These are phyloP conservation scores for Bufo bufo DNA, from an alignment of 2,113 vertebrate genomes.

Conservation along the genomic window DNA sequence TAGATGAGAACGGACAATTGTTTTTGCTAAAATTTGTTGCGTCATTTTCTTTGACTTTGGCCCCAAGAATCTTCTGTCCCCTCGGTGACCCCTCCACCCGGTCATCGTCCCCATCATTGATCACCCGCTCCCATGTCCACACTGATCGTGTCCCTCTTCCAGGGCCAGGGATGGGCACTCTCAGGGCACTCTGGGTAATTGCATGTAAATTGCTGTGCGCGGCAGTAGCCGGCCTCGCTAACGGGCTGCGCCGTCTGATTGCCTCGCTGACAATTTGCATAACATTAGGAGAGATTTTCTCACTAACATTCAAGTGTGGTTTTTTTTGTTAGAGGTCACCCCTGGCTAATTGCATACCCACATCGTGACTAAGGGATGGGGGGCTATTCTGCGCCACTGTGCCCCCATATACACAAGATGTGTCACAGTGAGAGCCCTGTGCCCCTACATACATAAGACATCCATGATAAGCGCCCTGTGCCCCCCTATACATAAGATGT, in stretches of 20 bases:
- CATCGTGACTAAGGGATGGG: not conserved
- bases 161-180: slow-evolving; percentile 28
- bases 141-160: slow-evolving; percentile 3
- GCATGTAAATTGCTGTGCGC: slow-evolving; percentile 80
- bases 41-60: too few species aligned
- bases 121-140: not conserved
- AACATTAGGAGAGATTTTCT: slow-evolving; percentile 76
- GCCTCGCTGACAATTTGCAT: slow-evolving; percentile 80
- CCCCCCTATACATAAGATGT: too few species aligned
- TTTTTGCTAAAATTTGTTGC: too few species aligned
- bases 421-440: too few species aligned
- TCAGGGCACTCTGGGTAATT: slow-evolving; percentile 73
- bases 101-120: not conserved
- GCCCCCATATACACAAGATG: not conserved
- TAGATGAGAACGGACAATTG: too few species aligned
- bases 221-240: slow-evolving; percentile 75
- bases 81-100: not conserved
- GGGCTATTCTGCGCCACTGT: too few species aligned
- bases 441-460: too few species aligned
- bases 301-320: slow-evolving; percentile 65
- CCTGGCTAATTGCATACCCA: slow-evolving; percentile 69
- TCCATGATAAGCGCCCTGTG: too few species aligned
- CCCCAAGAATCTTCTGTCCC: too few species aligned
- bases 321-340: slow-evolving; percentile 71
- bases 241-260: slow-evolving; percentile 69